Percentiles rank a stretch among this genome's conserved stretches.
phyloP scores from a whole-genome alignment of 1,140 invertebrate genomes.

The Carposina sasakii region DNA sequence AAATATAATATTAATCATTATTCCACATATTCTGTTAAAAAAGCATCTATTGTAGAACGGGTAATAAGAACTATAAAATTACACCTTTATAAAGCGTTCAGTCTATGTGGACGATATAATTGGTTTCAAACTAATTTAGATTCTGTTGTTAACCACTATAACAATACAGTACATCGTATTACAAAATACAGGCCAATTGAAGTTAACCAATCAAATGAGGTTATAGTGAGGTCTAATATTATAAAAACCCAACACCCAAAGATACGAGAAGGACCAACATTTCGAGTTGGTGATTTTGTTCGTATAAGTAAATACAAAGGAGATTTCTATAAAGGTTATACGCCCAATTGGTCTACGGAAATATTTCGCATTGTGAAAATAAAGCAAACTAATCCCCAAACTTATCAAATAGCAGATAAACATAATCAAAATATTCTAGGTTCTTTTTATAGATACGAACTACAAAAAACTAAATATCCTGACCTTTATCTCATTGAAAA shows the following conservation, averaged over 20 bases:
- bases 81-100: slow-evolving; percentile 61
- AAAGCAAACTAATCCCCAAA: slow-evolving; percentile 37
- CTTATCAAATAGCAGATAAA: slow-evolving; percentile 41
- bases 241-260: slow-evolving; percentile 7
- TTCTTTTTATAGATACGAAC: slow-evolving; percentile 44
- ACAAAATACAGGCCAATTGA: slow-evolving; percentile 52
- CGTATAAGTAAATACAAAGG: slow-evolving; percentile 49
- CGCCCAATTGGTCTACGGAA: slow-evolving; percentile 53
- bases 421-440: slow-evolving; percentile 35
- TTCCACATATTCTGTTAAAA: slow-evolving; percentile 53
- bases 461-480: slow-evolving; percentile 33
- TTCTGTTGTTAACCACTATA: slow-evolving; percentile 54
- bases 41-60: slow-evolving; percentile 62
- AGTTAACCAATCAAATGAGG: slow-evolving; percentile 35
- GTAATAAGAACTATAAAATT: slow-evolving; percentile 63
- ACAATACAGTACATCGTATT: slow-evolving; percentile 54
- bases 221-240: slow-evolving; percentile 9
- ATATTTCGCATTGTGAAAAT: slow-evolving; percentile 43
- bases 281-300: slow-evolving; percentile 40
- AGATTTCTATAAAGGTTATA: slow-evolving; percentile 50
- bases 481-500: slow-evolving; percentile 48
- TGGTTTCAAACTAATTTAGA: slow-evolving; percentile 46
- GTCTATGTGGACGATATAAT: slow-evolving; percentile 42
- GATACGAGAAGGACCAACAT: slow-evolving; percentile 23
- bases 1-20: slow-evolving; percentile 56